phyloP scores from a whole-genome alignment of 2,113 vertebrate species.

The Chaetodon trifascialis region DNA sequence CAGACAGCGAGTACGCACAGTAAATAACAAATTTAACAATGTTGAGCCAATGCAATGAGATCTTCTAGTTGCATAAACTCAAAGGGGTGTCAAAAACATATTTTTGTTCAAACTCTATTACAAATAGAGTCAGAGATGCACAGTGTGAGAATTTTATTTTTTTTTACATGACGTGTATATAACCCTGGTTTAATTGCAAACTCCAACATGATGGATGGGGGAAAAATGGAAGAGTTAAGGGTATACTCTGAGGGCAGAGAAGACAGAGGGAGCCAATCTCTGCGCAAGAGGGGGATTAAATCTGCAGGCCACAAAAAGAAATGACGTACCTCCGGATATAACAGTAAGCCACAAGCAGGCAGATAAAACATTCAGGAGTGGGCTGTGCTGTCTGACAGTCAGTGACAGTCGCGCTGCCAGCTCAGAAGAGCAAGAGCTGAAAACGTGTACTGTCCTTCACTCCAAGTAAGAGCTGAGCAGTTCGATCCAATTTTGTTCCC shows the following conservation, averaged over 20 bases:
- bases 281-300: constrained; percentile 49
- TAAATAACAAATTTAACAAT: neutral
- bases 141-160: neutral
- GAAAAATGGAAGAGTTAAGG: neutral
- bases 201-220: neutral
- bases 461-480: constrained; percentile 30
- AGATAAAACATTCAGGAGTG: constrained; percentile 67
- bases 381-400: constrained; percentile 47
- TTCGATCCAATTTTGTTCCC: constrained; percentile 43
- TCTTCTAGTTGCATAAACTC: constrained; percentile 1
- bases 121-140: neutral
- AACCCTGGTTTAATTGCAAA: constrained; percentile 5
- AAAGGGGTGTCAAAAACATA: constrained; percentile 8
- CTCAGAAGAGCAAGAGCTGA: constrained; percentile 34
- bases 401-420: constrained; percentile 51
- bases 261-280: constrained; percentile 11
- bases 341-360: constrained; percentile 36
- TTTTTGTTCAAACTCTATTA: neutral
- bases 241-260: constrained; percentile 13
- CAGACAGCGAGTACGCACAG: neutral
- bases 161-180: neutral
- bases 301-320: constrained; percentile 47
- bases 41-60: neutral
- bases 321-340: constrained; percentile 45
- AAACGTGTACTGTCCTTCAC: constrained; percentile 48